Base-by-base conservation (phyloP, 2,113 vertebrate species). In the Callopanchax toddi region DNA sequence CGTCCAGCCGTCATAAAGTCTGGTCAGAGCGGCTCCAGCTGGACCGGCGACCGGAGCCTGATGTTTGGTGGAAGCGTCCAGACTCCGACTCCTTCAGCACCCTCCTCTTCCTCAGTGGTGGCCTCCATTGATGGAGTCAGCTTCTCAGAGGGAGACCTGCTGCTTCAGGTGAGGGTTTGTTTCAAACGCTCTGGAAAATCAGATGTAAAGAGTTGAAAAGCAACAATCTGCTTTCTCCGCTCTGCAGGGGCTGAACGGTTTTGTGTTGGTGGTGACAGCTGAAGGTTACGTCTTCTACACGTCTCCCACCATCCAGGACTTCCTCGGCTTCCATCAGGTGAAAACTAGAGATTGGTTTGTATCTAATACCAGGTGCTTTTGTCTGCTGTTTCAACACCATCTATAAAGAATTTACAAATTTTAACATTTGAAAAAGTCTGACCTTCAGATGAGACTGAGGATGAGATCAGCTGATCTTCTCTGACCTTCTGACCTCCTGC, bases 271-370 rank as follows among this genome's bases (percentile, higher is more conserved):
- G 68, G 90, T 93, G 76, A 92, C 92, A 0, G 82, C 90, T 0
- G 93, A 93, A 48, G 93, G 93, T 11, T 76, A 89, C 65, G 71
- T 94, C 70, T 93, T 94, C 76, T 93, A 93, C 81, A 86, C 91
- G 0, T 93, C 91, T 0, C 89, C 91, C 3, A 93, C 90, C 0
- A 91, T 94, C 77, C 90, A 92, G 86, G 92, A 94, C 73, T 93
- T 91, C 15, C 88, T 93, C 1, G 93, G 93, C 45, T 94, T 93
- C 67, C 92, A 93, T 20, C 91, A 93, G 92, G 92, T 81, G 63
- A 18, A 42, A 60, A 11, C n/a, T 11, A 9, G 10, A 11, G 34
- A 36, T n/a, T n/a, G n/a, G n/a, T n/a, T n/a, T n/a, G n/a, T n/a
- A n/a, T n/a, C n/a, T n/a, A n/a, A n/a, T n/a, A n/a, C n/a, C n/a